Base-by-base conservation (phyloP, 2,113 vertebrate species). In the Urocynchramus pylzowi region DNA sequence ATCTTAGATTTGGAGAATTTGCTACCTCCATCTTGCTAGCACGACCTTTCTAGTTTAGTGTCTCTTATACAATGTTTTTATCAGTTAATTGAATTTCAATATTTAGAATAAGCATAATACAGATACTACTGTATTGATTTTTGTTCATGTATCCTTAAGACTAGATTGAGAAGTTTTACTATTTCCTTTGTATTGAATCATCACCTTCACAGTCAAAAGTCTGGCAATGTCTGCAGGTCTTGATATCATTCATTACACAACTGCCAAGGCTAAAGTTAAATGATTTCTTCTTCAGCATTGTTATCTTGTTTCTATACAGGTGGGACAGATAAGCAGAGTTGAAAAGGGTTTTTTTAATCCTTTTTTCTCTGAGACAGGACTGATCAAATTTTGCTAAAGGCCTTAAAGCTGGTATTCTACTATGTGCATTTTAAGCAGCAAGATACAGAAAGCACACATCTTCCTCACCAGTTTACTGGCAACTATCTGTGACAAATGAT, bases 241-340 rank as follows among this genome's bases (percentile, higher is more conserved):
- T 96, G 90, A 61, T 96, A 95, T 95, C 89, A 54, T 89, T 97
- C 52, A 96, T 89, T 87, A 93, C 73, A 89, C 92, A 91, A 95
- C 90, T 97, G 94, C 90, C 96, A 97, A 95, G 75, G 89, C 96
- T 95, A 83, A 94, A 97, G 89, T 91, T 89, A 97, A 96, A 96
- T 92, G 22, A 95, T 93, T 91, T 90, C 17, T 95, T 93, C 96
- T 93, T 96, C 90, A 90, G 67, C 2, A 31, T 84, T 87, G 69
- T 95, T 95, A 96, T 93, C 80, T 95, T 89, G 91, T 96, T 95
- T 96, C 92, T 91, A 24, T 91, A 94, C 45, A 88, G 64, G 88
- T 67, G 86, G 56, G 63, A 76, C 76, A 95, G 90, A 93, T 61
- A 82, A 63, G 65, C 44, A 65, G 77, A 81, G 90, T 39, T 89